A percentile compares a stretch with the other conserved stretches of the same genome.
Evolutionary conservation across 2,888 invertebrate genomes (phyloP).

Genomic region (Pristionchus exspectatus): DNA sequence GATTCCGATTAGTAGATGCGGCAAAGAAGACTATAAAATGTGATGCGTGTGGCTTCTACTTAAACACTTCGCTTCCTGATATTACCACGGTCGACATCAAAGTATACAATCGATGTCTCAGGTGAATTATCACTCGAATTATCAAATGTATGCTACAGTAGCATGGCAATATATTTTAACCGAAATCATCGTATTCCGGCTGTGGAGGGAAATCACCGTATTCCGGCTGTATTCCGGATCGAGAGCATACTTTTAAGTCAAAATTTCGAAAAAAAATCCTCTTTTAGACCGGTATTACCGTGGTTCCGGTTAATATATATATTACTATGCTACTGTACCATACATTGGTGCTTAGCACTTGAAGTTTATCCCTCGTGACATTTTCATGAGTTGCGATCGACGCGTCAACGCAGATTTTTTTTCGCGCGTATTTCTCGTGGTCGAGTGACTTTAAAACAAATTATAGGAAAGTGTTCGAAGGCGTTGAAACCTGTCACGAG

Average conservation of each 20-base stretch:
- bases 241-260: too few relatives aligned
- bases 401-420: not conserved
- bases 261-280: not conserved
- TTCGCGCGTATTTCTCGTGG: not conserved
- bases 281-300: not conserved
- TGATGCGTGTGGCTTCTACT: constrained; percentile 41
- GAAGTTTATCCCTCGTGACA: not conserved
- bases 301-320: not conserved
- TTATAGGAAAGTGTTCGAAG: constrained; percentile 20
- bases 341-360: not conserved
- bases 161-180: not conserved
- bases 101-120: constrained; percentile 51
- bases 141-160: not conserved
- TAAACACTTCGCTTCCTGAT: constrained; percentile 6
- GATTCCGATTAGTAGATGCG: constrained; percentile 32
- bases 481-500: constrained; percentile 22
- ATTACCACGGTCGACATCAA: not conserved
- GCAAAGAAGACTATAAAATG: constrained; percentile 24
- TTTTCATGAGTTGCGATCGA: not conserved
- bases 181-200: too few relatives aligned
- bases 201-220: too few relatives aligned
- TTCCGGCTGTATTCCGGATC: too few relatives aligned
- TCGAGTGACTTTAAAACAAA: not conserved
- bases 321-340: not conserved
- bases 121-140: not conserved